Conservation (phyloP, 2,113 vertebrate genomes). For the Callorhinus ursinus region DNA sequence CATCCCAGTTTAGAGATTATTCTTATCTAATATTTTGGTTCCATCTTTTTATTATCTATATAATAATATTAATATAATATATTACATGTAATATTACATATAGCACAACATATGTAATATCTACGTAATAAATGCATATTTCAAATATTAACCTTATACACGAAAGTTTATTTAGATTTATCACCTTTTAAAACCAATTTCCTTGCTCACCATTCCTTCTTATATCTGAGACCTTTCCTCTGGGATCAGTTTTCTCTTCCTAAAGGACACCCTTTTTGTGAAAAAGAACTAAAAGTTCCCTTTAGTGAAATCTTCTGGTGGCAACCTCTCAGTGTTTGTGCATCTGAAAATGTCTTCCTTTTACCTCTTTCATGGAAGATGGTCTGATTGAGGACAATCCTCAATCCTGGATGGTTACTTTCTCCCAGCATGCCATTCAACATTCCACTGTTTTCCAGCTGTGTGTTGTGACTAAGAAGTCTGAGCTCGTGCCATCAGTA, state of each 20-base stretch:
- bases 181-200: neutral
- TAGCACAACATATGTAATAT: neutral
- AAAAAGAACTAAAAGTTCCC: neutral
- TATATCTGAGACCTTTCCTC: neutral
- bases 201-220: neutral
- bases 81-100: neutral
- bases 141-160: neutral
- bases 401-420: neutral
- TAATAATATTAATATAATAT: neutral
- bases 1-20: neutral
- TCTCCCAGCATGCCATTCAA: neutral
- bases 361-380: neutral
- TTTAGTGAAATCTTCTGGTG: neutral
- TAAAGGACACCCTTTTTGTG: neutral
- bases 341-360: neutral
- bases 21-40: conserved; percentile 4
- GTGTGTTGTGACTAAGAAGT: neutral
- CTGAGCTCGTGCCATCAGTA: neutral
- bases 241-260: neutral
- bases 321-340: neutral
- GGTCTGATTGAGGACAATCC: neutral
- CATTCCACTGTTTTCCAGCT: neutral
- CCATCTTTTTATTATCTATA: neutral
- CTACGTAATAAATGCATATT: neutral
- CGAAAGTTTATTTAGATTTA: neutral